Base-by-base conservation (phyloP, 1,140 invertebrate species). In the Eulimnadia texana region DNA sequence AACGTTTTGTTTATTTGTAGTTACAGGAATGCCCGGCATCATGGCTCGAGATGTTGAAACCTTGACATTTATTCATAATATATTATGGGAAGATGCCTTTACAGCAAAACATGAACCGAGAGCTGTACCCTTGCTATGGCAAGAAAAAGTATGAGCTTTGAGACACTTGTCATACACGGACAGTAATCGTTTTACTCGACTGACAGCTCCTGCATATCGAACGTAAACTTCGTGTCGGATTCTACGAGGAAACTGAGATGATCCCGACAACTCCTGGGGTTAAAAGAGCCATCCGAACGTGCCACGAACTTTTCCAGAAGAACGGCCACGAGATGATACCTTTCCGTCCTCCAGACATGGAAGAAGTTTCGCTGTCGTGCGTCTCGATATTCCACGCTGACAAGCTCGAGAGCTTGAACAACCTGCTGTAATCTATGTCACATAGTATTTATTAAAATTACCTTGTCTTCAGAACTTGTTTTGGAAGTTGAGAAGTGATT, bases 191-290 rank as follows among this genome's bases (percentile, higher is more conserved):
- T 57, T 3, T 57, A 3, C 13, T 24, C 11, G 3, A 20, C 9
- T 49, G 10, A n/a, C 23, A 62, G 62, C 29, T 50, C 20, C 63
- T 65, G 49, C 57, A 55, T 9, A 60, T 51, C 13, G 66, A 57
- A 24, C 25, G 61, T n/a, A 66, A 64, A 19, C 60, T 72, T 10
- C 59, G 65, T 2, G 71, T 73, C 58, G 72, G 71, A 25, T 72
- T 71, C 60, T 73, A 69, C 61, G 68, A 69, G 2, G 63, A 68
- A 9, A 72, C 66, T 61, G 68, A 57, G 53, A 67, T 62, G 65
- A 68, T 70, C 67, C 70, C 58, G 23, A 66, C 63, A 13, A 68
- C 71, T 13, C 72, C 72, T 1, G 72, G 71, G 13, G 61, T 69
- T 9, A 67, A 68, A 51, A 65, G 68, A 53, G 69, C 71, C 20